Evolutionary conservation across 2,888 invertebrate species (phyloP).

Genomic region (Colostygia pectinataria): DNA sequence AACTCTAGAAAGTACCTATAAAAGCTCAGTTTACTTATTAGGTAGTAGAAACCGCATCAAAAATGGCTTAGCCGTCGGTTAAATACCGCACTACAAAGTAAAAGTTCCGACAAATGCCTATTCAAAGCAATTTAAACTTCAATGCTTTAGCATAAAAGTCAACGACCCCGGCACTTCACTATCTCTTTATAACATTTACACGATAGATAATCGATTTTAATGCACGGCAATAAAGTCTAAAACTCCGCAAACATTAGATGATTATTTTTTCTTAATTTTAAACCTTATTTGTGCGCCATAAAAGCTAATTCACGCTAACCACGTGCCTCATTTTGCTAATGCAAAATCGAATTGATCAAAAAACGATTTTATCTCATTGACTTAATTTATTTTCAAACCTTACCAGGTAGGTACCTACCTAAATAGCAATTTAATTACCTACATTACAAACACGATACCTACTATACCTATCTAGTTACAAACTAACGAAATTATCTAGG

Average conservation of each 20-base stretch:
- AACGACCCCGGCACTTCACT: constrained; percentile 5
- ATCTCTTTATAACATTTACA: constrained; percentile 1
- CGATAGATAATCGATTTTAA: background rate
- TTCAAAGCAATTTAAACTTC: constrained; percentile 3
- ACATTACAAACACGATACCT: too few relatives aligned
- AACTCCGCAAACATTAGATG: constrained; percentile 2
- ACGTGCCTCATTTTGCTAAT: background rate
- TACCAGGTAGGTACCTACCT: background rate
- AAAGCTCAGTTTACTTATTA: too few relatives aligned
- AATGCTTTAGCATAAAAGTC: constrained; percentile 7
- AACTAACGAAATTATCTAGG: too few relatives aligned
- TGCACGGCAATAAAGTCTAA: background rate
- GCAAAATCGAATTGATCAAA: background rate
- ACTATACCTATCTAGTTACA: too few relatives aligned
- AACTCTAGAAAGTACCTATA: too few relatives aligned
- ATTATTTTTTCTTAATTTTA: constrained; percentile 5
- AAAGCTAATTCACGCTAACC: background rate
- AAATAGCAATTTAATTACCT: too few relatives aligned
- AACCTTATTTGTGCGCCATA: background rate
- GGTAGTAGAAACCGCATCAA: constrained; percentile 9
- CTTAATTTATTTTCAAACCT: background rate
- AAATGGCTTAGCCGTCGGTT: constrained; percentile 12
- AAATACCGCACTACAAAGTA: background rate
- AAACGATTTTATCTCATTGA: background rate
- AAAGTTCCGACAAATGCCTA: constrained; percentile 1